phyloP scores from a whole-genome alignment of 2,113 vertebrate genomes.

The Azemiops feae region DNA sequence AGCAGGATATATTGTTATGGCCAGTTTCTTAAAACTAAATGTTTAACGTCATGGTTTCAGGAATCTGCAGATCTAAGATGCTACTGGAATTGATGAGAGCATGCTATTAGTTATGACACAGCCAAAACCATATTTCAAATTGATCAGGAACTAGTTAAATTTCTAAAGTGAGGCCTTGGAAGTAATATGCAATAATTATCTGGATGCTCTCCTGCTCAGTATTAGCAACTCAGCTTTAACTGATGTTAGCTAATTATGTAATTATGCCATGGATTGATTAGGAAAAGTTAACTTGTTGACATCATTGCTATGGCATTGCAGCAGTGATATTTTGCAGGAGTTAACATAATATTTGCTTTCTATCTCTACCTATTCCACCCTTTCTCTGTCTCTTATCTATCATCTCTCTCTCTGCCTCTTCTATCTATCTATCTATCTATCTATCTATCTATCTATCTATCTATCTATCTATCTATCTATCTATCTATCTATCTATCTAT shows the following conservation, averaged over 20 bases:
- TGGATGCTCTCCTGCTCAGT: not conserved
- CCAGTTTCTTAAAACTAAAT: not conserved
- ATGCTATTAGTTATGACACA: not conserved
- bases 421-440: not conserved
- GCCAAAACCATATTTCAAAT: not conserved
- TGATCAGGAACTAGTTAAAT: not conserved
- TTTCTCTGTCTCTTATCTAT: not conserved
- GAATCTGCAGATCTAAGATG: not conserved
- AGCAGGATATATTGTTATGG: conserved; percentile 1
- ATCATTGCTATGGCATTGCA: not conserved
- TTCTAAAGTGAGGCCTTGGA: not conserved
- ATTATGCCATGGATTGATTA: conserved; percentile 10
- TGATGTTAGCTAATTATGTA: conserved; percentile 1
- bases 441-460: not conserved
- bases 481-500: not conserved
- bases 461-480: not conserved
- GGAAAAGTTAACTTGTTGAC: not conserved
- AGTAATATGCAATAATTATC: not conserved
- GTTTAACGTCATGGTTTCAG: not conserved
- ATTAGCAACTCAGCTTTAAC: not conserved
- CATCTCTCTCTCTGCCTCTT: not conserved
- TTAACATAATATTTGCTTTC: not conserved
- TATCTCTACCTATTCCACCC: not conserved
- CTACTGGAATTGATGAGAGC: not conserved
- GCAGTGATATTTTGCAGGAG: not conserved